phyloP scores from a whole-genome alignment of 1,140 invertebrate genomes.

The Dermatophagoides farinae region DNA sequence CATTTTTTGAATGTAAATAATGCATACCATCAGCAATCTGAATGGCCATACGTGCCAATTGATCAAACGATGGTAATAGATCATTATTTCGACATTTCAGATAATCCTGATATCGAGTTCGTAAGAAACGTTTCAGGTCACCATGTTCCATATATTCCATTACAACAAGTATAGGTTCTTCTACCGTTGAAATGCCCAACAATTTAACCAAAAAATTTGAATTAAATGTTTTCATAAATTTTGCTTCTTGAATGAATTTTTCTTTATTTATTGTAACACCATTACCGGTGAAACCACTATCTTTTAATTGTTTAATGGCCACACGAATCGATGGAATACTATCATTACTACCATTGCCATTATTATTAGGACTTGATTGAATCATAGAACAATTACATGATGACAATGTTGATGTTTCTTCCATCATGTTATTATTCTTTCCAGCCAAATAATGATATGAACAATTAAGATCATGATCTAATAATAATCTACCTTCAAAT shows the following conservation, averaged over 20 bases:
- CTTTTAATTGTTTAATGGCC: constrained; percentile 34
- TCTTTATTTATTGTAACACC: constrained; percentile 69
- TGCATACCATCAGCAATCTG: constrained; percentile 79
- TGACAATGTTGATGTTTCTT: not conserved
- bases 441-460: too few relatives aligned
- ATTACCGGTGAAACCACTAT: constrained; percentile 32
- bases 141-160: constrained; percentile 94
- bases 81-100: constrained; percentile 19
- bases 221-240: constrained; percentile 60
- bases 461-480: too few relatives aligned
- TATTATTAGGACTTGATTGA: not conserved
- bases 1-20: constrained; percentile 78
- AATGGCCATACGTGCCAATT: constrained; percentile 32
- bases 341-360: not conserved
- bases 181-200: constrained; percentile 72
- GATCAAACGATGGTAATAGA: not conserved
- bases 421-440: too few relatives aligned
- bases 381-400: not conserved
- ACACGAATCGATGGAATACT: not conserved
- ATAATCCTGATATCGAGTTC: constrained; percentile 55
- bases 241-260: constrained; percentile 87
- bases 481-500: not conserved
- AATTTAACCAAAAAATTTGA: constrained; percentile 80
- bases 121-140: constrained; percentile 76
- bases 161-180: constrained; percentile 70